Evolutionary conservation across 2,888 invertebrate genomes (phyloP).

Genomic region (Gonocerus acuteangulatus): DNA sequence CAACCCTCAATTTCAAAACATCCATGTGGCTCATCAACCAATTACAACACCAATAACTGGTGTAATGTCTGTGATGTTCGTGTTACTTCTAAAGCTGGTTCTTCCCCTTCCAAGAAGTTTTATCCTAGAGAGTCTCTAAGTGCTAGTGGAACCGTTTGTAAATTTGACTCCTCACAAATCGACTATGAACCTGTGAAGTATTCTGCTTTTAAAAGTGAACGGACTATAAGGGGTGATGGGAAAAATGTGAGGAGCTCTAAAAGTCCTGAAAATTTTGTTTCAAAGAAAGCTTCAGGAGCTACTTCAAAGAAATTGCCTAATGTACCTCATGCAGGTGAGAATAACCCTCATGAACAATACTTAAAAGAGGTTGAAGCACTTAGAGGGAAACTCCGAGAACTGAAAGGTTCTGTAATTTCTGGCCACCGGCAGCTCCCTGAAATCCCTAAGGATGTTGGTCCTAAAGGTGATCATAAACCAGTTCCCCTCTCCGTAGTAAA

Average conservation of each 20-base stretch:
- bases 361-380: constrained; percentile 38
- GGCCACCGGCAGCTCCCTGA: constrained; percentile 15
- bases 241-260: not conserved
- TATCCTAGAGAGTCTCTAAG: not conserved
- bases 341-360: constrained; percentile 36
- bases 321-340: not conserved
- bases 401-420: constrained; percentile 29
- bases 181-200: constrained; percentile 8
- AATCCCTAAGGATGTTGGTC: not conserved
- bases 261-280: not conserved
- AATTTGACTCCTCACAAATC: not conserved
- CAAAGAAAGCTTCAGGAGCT: not conserved
- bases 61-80: constrained; percentile 34
- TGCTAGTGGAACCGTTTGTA: constrained; percentile 2
- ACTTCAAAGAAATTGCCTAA: not conserved
- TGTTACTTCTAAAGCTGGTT: not conserved
- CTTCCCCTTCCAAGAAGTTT: constrained; percentile 1
- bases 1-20: constrained; percentile 10
- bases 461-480: not conserved
- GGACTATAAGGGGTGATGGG: not conserved
- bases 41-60: constrained; percentile 31
- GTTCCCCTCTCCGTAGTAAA: constrained; percentile 12
- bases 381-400: constrained; percentile 36
- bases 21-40: constrained; percentile 2
- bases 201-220: not conserved